Percentiles rank a stretch among this genome's conserved stretches.
These are phyloP conservation scores for Clepsis dumicolana DNA, from an alignment of 2,888 invertebrate genomes.

Conservation along the genomic window DNA sequence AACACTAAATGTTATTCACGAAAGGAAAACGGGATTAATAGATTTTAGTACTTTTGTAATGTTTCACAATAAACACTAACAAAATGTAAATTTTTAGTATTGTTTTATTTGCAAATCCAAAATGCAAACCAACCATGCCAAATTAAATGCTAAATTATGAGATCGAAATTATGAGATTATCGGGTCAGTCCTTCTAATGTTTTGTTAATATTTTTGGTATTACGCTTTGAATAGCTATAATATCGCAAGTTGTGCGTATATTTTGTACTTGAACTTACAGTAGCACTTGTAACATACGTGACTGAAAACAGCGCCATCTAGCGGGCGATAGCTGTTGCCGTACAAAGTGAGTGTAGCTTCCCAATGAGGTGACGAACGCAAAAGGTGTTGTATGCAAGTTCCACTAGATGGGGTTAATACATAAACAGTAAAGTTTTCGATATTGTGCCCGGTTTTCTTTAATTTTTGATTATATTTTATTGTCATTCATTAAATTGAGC, in stretches of 20 bases:
- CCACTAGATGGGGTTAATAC: constrained; percentile 25
- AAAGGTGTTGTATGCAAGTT: neutral
- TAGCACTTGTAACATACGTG: neutral
- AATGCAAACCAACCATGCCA: no score
- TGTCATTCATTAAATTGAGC: no score
- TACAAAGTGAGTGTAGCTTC: neutral
- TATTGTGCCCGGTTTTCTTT: neutral
- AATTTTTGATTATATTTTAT: no score
- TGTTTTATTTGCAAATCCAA: neutral
- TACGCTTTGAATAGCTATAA: no score
- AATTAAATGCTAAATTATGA: no score
- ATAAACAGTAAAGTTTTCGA: neutral
- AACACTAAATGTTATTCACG: no score
- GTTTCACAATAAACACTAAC: neutral
- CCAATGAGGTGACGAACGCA: neutral
- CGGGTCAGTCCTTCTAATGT: no score
- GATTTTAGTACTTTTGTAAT: neutral
- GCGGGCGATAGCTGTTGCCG: constrained; percentile 19
- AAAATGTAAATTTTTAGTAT: neutral
- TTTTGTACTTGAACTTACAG: no score
- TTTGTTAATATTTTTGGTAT: no score
- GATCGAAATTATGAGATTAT: no score
- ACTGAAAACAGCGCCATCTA: constrained; percentile 30
- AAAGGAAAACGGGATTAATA: neutral
- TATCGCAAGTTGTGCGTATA: no score